These are phyloP conservation scores for Monochamus saltuarius DNA, from an alignment of 1,140 invertebrate genomes.

Conservation along the genomic window DNA sequence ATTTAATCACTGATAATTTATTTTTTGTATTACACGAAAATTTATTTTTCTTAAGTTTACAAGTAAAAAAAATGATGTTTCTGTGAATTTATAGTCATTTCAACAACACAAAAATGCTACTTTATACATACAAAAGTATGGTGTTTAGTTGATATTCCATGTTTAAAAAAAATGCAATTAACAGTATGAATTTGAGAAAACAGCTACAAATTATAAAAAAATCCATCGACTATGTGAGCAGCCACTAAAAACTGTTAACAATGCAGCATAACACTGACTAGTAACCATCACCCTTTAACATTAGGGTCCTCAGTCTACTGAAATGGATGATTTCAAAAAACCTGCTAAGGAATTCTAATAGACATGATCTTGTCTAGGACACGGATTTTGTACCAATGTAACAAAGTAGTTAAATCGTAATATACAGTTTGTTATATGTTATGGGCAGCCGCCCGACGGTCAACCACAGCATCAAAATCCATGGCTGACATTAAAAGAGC, in stretches of 20 bases:
- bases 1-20: too few relatives aligned
- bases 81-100: too few relatives aligned
- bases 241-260: constrained; percentile 38
- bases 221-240: constrained; percentile 27
- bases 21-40: too few relatives aligned
- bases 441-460: constrained; percentile 24
- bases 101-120: too few relatives aligned
- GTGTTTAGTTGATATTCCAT: too few relatives aligned
- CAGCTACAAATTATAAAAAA: too few relatives aligned
- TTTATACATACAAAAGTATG: too few relatives aligned
- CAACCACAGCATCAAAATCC: constrained; percentile 14
- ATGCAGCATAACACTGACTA: constrained; percentile 47
- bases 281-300: constrained; percentile 37
- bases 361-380: constrained; percentile 23
- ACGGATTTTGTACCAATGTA: constrained; percentile 37
- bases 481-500: constrained; percentile 9
- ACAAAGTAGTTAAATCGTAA: constrained; percentile 37
- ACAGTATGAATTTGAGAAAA: neutral
- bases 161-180: too few relatives aligned
- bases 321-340: constrained; percentile 22
- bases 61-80: too few relatives aligned
- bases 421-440: constrained; percentile 32
- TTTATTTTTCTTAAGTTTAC: too few relatives aligned
- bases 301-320: constrained; percentile 31
- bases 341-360: constrained; percentile 22